Conservation (phyloP, 2,797 vertebrate species). For the Hoplostethus atlanticus region DNA sequence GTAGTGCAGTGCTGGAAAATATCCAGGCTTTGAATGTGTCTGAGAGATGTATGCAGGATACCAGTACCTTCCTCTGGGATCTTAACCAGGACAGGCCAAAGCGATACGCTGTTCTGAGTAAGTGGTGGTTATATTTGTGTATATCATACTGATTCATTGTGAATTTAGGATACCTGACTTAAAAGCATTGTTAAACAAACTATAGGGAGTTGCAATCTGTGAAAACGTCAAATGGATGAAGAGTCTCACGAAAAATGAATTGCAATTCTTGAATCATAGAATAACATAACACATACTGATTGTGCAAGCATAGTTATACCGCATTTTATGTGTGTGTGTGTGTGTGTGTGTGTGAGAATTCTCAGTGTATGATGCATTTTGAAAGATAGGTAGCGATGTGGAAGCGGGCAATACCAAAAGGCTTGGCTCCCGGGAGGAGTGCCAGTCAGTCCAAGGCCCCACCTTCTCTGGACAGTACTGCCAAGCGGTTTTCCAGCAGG, state of each 20-base stretch:
- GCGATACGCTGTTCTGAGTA: conserved; percentile 87
- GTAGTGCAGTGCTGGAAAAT: conserved; percentile 29
- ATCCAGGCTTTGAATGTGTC: conserved; percentile 68
- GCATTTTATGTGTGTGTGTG: neutral
- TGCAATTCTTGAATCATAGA: no score
- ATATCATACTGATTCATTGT: no score
- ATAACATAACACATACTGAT: no score
- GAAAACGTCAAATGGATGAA: no score
- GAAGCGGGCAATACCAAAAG: conserved; percentile 85
- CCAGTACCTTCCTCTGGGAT: conserved; percentile 83
- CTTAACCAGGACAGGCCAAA: conserved; percentile 84
- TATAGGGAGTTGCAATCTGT: no score
- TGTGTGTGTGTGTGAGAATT: conserved; percentile 11
- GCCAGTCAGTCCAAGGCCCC: conserved; percentile 74
- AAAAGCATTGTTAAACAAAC: no score
- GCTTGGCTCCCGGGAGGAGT: conserved; percentile 85
- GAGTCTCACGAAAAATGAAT: no score
- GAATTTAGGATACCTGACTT: no score
- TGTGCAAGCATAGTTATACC: no score
- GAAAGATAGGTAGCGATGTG: conserved; percentile 88
- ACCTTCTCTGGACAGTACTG: conserved; percentile 88
- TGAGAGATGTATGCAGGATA: conserved; percentile 83
- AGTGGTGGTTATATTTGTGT: conserved; percentile 56
- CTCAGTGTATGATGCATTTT: conserved; percentile 90
- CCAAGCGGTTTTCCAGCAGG: conserved; percentile 86